phyloP scores from a whole-genome alignment of 1,140 invertebrate species.

The Dendrolimus kikuchii region DNA sequence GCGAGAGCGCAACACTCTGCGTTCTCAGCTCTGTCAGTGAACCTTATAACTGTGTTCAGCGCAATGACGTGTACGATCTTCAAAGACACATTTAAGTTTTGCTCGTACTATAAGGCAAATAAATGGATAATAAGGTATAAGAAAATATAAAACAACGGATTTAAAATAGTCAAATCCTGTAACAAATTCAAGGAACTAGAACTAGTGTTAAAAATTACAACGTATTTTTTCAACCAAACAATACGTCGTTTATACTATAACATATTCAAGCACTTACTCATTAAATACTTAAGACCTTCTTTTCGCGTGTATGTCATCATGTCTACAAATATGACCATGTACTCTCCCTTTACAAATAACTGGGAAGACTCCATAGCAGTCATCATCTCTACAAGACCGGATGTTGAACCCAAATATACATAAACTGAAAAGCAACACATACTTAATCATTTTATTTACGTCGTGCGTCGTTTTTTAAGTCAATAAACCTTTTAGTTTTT shows the following conservation, averaged over 20 bases:
- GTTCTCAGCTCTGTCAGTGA: too few species aligned
- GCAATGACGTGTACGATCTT: too few species aligned
- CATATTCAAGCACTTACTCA: conserved; percentile 78
- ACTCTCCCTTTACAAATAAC: conserved; percentile 91
- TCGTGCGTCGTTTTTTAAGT: too few species aligned
- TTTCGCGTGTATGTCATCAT: conserved; percentile 87
- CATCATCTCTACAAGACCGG: conserved; percentile 91
- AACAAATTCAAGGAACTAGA: too few species aligned
- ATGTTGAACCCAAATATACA: conserved; percentile 88
- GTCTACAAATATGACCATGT: conserved; percentile 96
- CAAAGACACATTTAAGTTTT: too few species aligned
- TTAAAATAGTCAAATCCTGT: too few species aligned
- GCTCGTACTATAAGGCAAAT: too few species aligned
- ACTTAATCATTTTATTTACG: background rate
- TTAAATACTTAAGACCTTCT: conserved; percentile 89
- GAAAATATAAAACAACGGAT: background rate
- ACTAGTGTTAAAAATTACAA: too few species aligned
- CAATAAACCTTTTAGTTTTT: too few species aligned
- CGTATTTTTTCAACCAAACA: too few species aligned
- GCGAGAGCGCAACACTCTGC: too few species aligned
- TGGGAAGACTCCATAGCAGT: conserved; percentile 89
- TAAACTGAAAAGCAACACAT: conserved; percentile 81
- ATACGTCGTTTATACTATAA: background rate
- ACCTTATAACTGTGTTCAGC: too few species aligned
- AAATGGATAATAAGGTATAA: background rate